Base-by-base conservation (phyloP, 2,888 invertebrate genomes). In the Tachina fera region DNA sequence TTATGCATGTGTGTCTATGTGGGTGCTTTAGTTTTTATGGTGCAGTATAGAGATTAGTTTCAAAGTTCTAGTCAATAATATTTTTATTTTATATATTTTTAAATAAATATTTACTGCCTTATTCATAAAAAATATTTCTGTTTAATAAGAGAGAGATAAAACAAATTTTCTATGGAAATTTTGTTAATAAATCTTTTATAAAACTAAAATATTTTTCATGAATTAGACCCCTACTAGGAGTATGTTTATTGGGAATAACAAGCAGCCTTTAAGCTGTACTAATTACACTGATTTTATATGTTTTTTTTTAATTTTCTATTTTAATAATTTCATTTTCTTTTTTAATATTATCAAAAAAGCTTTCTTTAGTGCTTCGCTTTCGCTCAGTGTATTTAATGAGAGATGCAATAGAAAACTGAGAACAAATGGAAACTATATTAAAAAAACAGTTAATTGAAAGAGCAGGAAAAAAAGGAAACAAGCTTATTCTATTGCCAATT, bases 401-500 rank as follows among this genome's bases (percentile, higher is more conserved):
- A 39, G 60, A 78, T 82, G 72, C 88, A 89, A 88, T 88, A 87
- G 89, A 87, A 88, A 88, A 89, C 77, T 83, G 87, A 87, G 80
- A 31, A 87, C 87, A 71, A 68, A 87, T 88, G 72, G 87, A 87
- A 89, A 80, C 87, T 82, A 87, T 77, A 75, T 22, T 22, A 68
- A 8, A 43, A 72, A 63, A 65, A 65, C 39, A 78, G 53, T 71
- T 76, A 70, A 67, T 80, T 31, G 61, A 86, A 83, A 84, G 31
- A 81, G 67, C 75, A 87, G 78, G 61, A 83, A 83, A 84, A 31
- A 79, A 41, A 16, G 67, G 83, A 76, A 86, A 72, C 56, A 81
- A 85, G 90, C 89, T 89, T 90, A 87, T 88, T 91, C 91, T 91
- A 91, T 91, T 91, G 91, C 91, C 91, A 91, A 91, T 91, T 91